Percentiles rank a stretch among this genome's conserved stretches.
Evolutionary conservation across 2,113 vertebrate genomes (phyloP).

Genomic region (Ammodytes dubius): DNA sequence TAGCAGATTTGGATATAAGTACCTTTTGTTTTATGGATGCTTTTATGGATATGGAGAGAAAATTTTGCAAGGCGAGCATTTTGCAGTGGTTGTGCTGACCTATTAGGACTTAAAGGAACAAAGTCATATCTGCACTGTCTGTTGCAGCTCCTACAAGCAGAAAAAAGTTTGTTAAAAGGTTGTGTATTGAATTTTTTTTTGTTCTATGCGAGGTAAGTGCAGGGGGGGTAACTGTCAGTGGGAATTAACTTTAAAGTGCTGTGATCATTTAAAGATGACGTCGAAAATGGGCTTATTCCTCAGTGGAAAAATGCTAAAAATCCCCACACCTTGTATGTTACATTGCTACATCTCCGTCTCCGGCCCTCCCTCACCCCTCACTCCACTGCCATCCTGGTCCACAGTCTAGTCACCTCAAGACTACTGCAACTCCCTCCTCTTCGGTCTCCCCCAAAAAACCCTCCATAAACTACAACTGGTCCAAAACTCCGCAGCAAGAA

Average conservation of each 20-base stretch:
- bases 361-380: too few relatives aligned
- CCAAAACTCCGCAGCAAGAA: too few relatives aligned
- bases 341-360: background rate
- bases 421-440: too few relatives aligned
- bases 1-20: background rate
- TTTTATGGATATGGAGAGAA: background rate
- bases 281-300: background rate
- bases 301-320: background rate
- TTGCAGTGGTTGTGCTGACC: constrained; percentile 3
- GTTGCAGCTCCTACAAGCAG: background rate
- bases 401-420: too few relatives aligned
- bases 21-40: too few relatives aligned
- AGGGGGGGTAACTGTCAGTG: background rate
- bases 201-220: background rate
- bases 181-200: background rate
- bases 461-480: too few relatives aligned
- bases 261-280: background rate
- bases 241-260: background rate
- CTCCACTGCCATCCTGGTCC: too few relatives aligned
- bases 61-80: background rate
- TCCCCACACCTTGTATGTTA: background rate
- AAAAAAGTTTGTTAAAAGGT: background rate
- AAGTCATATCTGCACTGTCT: background rate
- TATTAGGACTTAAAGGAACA: background rate
- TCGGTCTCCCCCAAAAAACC: too few relatives aligned